phyloP scores from a whole-genome alignment of 2,113 vertebrate genomes.

The Tetraodon nigroviridis region DNA sequence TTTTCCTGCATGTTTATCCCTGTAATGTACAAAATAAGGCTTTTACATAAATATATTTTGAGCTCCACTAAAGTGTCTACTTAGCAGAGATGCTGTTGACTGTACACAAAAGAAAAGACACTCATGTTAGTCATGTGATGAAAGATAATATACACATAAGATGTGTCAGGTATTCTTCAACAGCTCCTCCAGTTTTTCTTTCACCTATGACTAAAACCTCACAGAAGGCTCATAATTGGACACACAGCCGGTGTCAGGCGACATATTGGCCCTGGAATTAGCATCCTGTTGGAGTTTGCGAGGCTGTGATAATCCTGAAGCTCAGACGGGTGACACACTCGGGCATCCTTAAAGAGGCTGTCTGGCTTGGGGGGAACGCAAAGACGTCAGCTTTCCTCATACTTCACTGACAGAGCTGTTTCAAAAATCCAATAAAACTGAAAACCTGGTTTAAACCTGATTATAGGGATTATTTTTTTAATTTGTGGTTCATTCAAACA shows the following conservation, averaged over 20 bases:
- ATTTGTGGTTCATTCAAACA: not conserved
- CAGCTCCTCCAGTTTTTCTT: no score
- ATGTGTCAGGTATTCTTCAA: no score
- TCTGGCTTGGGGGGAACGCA: slow-evolving; percentile 6
- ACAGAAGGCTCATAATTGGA: not conserved
- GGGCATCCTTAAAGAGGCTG: not conserved
- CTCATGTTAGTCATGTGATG: not conserved
- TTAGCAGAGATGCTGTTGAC: not conserved
- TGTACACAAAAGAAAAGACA: not conserved
- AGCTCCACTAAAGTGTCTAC: not conserved
- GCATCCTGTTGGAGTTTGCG: slow-evolving; percentile 8
- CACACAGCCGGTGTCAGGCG: slow-evolving; percentile 5
- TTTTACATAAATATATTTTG: slow-evolving; percentile 1
- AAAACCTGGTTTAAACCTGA: not conserved
- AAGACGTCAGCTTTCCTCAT: slow-evolving; percentile 19
- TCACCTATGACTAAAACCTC: no score
- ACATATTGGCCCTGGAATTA: not conserved
- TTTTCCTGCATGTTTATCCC: not conserved
- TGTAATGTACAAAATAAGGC: not conserved
- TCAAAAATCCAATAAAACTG: not conserved
- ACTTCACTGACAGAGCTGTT: not conserved
- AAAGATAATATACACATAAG: not conserved
- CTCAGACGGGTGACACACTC: slow-evolving; percentile 21
- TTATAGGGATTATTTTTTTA: not conserved
- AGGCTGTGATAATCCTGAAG: slow-evolving; percentile 20